These are phyloP conservation scores for Petrocephalus zakoni DNA, from an alignment of 2,113 vertebrate species.

Conservation along the genomic window DNA sequence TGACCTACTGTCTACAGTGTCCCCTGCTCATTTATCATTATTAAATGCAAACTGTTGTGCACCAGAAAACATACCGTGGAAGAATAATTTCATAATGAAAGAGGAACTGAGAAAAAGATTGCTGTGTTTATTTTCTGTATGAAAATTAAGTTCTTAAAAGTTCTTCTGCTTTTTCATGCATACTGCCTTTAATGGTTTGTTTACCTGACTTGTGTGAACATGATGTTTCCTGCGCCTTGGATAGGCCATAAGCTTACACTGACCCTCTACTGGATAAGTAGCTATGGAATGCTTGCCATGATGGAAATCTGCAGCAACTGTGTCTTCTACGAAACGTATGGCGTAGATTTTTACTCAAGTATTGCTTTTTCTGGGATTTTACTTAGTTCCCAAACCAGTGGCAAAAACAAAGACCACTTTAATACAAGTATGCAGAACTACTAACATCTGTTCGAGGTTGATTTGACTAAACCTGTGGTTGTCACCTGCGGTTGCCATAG, in stretches of 20 bases:
- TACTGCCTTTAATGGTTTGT: background rate
- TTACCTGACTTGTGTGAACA: background rate
- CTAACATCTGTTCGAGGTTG: background rate
- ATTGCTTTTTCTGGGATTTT: background rate
- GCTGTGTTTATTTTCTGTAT: background rate
- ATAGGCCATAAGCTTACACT: background rate
- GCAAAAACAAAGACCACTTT: background rate
- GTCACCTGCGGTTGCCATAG: background rate
- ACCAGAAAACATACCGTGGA: background rate
- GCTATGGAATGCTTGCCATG: background rate
- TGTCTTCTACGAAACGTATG: background rate
- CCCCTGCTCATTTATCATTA: background rate
- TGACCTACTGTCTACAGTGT: background rate
- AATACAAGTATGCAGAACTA: background rate
- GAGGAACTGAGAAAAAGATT: background rate
- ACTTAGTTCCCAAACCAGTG: background rate
- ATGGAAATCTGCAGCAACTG: background rate
- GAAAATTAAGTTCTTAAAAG: conserved; percentile 1
- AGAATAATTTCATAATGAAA: background rate
- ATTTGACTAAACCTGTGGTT: background rate
- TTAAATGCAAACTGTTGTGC: background rate
- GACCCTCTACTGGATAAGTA: background rate
- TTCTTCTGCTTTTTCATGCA: background rate
- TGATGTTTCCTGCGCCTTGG: background rate
- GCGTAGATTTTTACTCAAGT: background rate